Evolutionary conservation across 2,797 vertebrate species (phyloP).

Genomic region (Dryobates pubescens): DNA sequence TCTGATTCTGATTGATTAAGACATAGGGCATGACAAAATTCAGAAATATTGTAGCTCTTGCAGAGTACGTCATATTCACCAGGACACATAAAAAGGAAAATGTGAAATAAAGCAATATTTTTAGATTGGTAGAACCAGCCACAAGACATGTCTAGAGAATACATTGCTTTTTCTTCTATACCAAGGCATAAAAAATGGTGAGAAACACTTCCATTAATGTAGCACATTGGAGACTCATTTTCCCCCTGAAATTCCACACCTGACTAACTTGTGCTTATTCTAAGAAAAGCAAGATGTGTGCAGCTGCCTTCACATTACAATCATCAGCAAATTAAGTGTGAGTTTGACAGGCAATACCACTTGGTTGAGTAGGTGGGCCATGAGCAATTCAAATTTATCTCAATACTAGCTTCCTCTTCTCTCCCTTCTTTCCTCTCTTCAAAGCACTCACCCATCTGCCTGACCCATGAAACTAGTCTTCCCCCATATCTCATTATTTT

Average conservation of each 20-base stretch:
- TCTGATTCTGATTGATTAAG: background rate
- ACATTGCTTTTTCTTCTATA: background rate
- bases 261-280: background rate
- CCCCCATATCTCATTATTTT: background rate
- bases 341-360: background rate
- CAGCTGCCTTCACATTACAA: background rate
- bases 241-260: background rate
- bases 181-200: background rate
- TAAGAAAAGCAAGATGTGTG: background rate
- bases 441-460: background rate
- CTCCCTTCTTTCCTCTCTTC: background rate
- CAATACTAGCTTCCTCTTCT: background rate
- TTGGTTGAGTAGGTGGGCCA: background rate
- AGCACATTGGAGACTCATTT: background rate
- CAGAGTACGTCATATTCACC: background rate
- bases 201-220: background rate
- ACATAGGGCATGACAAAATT: background rate
- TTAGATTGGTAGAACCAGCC: background rate
- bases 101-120: background rate
- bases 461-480: background rate
- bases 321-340: background rate
- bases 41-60: background rate
- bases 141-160: background rate
- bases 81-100: background rate
- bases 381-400: background rate